Conservation (phyloP, 92 coral and sea anemone genomes). For the Diadumene lineata region DNA sequence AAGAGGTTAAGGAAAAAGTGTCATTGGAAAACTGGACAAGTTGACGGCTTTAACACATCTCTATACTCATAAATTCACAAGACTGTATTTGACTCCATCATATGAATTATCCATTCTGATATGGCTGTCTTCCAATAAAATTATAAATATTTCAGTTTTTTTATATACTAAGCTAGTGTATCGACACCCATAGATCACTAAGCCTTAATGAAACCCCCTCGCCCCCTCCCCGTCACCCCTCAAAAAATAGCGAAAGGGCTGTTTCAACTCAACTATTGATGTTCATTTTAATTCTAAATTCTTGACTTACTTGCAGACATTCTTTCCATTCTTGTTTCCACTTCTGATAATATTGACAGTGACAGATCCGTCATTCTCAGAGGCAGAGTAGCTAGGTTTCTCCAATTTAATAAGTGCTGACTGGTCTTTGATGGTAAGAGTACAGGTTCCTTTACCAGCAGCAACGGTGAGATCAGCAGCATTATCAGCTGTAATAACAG, state of each 20-base stretch:
- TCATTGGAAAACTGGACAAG: background rate
- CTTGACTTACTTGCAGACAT: constrained; percentile 2
- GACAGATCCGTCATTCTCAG: constrained; percentile 1
- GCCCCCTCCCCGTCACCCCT: too few relatives aligned
- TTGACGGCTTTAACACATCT: background rate
- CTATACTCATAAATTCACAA: background rate
- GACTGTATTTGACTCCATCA: too few relatives aligned
- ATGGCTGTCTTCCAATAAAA: background rate
- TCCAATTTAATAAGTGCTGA: background rate
- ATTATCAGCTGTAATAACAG: constrained; percentile 14
- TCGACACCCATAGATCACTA: too few relatives aligned
- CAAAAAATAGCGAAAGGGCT: too few relatives aligned
- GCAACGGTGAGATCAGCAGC: constrained; percentile 8
- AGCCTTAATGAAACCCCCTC: too few relatives aligned
- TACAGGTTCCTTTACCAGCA: constrained; percentile 1
- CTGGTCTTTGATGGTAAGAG: constrained; percentile 11
- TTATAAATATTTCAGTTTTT: background rate
- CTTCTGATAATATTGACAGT: constrained; percentile 5
- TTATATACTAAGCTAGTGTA: too few relatives aligned
- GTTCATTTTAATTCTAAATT: background rate
- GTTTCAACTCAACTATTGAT: too few relatives aligned
- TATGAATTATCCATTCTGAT: background rate
- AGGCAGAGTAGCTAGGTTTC: background rate
- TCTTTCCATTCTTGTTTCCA: constrained; percentile 4
- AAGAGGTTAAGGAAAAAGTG: background rate